Conservation (phyloP, 2,113 vertebrate species). For the Siphamia tubifer region DNA sequence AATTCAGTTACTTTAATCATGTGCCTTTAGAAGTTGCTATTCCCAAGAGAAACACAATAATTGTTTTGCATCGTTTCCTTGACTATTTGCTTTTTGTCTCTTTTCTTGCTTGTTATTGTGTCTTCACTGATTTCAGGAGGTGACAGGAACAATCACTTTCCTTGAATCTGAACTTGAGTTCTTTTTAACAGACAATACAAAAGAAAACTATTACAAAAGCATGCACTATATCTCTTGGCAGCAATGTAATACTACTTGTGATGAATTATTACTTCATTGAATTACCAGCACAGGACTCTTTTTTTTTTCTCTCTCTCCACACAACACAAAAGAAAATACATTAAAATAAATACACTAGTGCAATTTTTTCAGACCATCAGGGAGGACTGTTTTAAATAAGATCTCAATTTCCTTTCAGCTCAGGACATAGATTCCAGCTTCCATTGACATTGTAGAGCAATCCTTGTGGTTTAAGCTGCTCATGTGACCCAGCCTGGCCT, state of each 20-base stretch:
- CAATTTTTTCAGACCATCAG: background rate
- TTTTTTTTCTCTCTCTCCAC: too few relatives aligned
- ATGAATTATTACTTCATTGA: background rate
- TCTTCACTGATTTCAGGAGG: too few relatives aligned
- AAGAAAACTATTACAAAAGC: background rate
- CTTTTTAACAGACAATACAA: too few relatives aligned
- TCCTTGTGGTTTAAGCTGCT: conserved; percentile 3
- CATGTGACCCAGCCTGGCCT: background rate
- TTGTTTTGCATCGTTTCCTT: too few relatives aligned
- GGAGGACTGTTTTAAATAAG: background rate
- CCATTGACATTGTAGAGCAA: background rate
- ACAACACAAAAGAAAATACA: too few relatives aligned
- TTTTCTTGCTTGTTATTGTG: too few relatives aligned
- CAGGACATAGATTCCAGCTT: background rate
- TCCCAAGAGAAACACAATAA: too few relatives aligned
- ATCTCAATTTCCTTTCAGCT: background rate
- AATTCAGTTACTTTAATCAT: too few relatives aligned
- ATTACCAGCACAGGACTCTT: background rate
- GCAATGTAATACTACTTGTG: background rate
- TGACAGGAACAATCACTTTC: too few relatives aligned
- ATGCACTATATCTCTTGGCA: background rate
- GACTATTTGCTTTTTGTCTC: too few relatives aligned
- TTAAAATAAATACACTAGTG: background rate
- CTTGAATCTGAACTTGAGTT: too few relatives aligned
- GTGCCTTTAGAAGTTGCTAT: too few relatives aligned